Base-by-base conservation (phyloP, 2,888 invertebrate species). In the Cotesia congregata region DNA sequence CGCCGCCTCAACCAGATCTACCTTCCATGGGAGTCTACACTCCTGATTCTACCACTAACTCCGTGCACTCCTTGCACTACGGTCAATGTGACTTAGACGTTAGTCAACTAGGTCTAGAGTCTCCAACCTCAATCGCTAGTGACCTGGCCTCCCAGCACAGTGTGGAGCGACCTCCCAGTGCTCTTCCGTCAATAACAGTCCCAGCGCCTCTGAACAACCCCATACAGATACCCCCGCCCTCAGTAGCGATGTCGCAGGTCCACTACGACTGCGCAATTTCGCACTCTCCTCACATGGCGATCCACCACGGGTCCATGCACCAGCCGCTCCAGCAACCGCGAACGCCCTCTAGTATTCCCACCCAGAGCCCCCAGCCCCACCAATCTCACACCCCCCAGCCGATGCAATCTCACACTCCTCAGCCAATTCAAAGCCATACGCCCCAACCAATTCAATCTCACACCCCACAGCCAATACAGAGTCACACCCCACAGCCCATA, bases 21-120 rank as follows among this genome's bases (percentile, higher is more conserved):
- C 93, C 94, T n/a, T 95, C 95, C 0, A 94, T 96, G 93, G 95
- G 95, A 0, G 95, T 96, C 0, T 97, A 96, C 85, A 96, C 95
- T 0, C 95, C 96, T 0, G 96, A 96, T 84, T 94, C 96, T 0
- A 94, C 95, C 0, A 94, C 95, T 60, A 96, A 95, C 86, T 95
- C 95, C 0, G 95, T 96, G 6, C 95, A 95, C 80, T 94, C 95
- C 72, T 92, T 97, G 82, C 93, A 94, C 86, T 95, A 95, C 84
- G 92, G 93, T 0, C 94, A 95, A 75, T 95, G 95, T 83, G 96
- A 97, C 83, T 89, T 97, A 78, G 97, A 96, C 87, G 96, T 96
- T 1, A 93, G 94, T 76, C 95, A 96, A 86, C 89, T 97, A 77
- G 96, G 95, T 0, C 90, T 97, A 80, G 97, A 97, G 87, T 97